Conservation (phyloP, 1,140 invertebrate genomes). For the Agrilus planipennis region DNA sequence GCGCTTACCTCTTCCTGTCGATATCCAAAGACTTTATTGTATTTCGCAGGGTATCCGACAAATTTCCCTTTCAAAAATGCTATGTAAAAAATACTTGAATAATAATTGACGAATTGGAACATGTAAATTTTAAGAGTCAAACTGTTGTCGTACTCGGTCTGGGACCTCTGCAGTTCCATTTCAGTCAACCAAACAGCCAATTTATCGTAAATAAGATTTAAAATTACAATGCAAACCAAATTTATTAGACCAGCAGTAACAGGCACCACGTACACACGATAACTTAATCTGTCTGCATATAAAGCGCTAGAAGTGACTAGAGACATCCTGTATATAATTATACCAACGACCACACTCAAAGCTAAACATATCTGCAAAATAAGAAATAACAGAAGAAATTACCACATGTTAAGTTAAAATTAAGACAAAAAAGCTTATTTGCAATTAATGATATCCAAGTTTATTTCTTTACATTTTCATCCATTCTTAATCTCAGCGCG, state of each 20-base stretch:
- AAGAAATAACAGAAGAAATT: no score
- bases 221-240: constrained; percentile 43
- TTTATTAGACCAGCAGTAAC: constrained; percentile 60
- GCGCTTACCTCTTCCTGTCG: constrained; percentile 62
- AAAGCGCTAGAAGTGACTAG: constrained; percentile 49
- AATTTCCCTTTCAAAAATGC: constrained; percentile 77
- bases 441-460: no score
- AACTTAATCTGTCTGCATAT: constrained; percentile 39
- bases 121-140: constrained; percentile 76
- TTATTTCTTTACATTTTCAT: no score
- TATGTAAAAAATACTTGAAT: constrained; percentile 77
- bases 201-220: constrained; percentile 40
- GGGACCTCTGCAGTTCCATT: constrained; percentile 73
- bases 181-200: constrained; percentile 47
- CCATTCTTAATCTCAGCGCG: no score
- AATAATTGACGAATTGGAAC: constrained; percentile 82
- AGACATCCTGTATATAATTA: constrained; percentile 63
- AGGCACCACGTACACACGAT: constrained; percentile 51
- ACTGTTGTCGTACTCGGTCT: constrained; percentile 76
- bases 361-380: constrained; percentile 52
- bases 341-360: constrained; percentile 59
- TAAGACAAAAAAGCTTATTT: no score
- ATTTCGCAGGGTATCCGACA: constrained; percentile 64
- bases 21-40: constrained; percentile 55
- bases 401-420: no score